phyloP scores from a whole-genome alignment of 2,888 invertebrate genomes.

The Zygothrica quintamaculata region DNA sequence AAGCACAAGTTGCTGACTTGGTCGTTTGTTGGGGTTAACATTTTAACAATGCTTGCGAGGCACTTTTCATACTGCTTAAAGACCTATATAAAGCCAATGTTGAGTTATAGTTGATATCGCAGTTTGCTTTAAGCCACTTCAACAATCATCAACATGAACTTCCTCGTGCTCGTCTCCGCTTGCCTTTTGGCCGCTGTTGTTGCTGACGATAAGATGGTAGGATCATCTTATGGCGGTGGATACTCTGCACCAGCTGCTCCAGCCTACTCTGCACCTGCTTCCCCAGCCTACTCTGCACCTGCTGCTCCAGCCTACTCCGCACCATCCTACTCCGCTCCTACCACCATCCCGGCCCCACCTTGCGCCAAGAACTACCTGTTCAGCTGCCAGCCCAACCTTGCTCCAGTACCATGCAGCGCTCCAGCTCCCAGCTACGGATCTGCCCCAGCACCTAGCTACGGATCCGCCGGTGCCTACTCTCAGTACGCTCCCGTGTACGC shows the following conservation, averaged over 20 bases:
- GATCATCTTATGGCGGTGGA: slow-evolving; percentile 67
- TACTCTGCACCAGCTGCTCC: slow-evolving; percentile 55
- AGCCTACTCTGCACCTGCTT: slow-evolving; percentile 43
- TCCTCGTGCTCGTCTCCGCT: slow-evolving; percentile 53
- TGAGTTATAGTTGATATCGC: slow-evolving; percentile 40
- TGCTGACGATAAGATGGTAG: slow-evolving; percentile 66
- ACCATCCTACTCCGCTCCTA: no score
- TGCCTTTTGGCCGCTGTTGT: slow-evolving; percentile 54
- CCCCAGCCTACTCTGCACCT: slow-evolving; percentile 48
- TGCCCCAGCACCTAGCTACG: no score
- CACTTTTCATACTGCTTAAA: no score
- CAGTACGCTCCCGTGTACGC: slow-evolving; percentile 75
- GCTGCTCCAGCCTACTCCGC: slow-evolving; percentile 44
- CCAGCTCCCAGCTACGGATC: slow-evolving; percentile 60
- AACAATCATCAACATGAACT: slow-evolving; percentile 58
- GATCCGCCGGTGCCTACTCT: slow-evolving; percentile 80
- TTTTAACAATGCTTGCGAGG: slow-evolving; percentile 54
- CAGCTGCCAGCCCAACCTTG: slow-evolving; percentile 79
- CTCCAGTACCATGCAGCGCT: slow-evolving; percentile 78
- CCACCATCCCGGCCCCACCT: slow-evolving; percentile 70
- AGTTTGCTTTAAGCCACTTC: slow-evolving; percentile 55
- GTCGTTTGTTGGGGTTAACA: slow-evolving; percentile 27
- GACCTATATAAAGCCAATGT: slow-evolving; percentile 71
- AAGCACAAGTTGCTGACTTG: slow-evolving; percentile 28
- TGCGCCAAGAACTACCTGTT: slow-evolving; percentile 81